These are phyloP conservation scores for Olivierus martensii DNA, from an alignment of 1,140 invertebrate species.

Conservation along the genomic window DNA sequence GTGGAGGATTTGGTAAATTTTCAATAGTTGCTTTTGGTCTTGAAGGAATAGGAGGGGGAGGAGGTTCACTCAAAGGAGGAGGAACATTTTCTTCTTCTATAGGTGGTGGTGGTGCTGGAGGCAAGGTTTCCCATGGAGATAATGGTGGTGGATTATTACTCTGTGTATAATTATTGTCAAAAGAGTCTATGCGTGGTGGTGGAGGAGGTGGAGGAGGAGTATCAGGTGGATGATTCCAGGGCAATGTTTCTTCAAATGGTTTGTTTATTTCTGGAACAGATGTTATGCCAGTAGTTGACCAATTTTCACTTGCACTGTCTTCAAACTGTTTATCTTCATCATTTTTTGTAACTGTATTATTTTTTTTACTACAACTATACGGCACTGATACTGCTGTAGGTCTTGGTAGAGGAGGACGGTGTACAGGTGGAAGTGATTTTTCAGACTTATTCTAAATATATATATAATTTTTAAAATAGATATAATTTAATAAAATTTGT, in stretches of 20 bases:
- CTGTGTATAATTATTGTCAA: not conserved
- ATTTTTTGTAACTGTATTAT: not conserved
- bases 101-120: not conserved
- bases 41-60: constrained; percentile 3
- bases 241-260: not conserved
- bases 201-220: constrained; percentile 1
- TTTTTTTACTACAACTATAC: no score
- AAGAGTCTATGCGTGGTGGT: not conserved
- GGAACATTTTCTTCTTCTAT: not conserved
- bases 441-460: not conserved
- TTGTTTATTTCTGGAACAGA: not conserved
- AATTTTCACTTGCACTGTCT: not conserved
- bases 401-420: not conserved
- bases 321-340: not conserved
- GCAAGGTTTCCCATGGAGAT: not conserved
- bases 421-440: not conserved
- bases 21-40: not conserved
- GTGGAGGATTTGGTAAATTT: not conserved
- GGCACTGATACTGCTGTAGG: not conserved
- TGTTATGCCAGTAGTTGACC: not conserved
- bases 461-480: no score
- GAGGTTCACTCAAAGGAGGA: not conserved
- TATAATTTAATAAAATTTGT: no score
- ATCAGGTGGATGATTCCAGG: not conserved
- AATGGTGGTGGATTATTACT: not conserved